Conservation (phyloP, 2,113 vertebrate genomes). For the Phaethornis superciliosus region DNA sequence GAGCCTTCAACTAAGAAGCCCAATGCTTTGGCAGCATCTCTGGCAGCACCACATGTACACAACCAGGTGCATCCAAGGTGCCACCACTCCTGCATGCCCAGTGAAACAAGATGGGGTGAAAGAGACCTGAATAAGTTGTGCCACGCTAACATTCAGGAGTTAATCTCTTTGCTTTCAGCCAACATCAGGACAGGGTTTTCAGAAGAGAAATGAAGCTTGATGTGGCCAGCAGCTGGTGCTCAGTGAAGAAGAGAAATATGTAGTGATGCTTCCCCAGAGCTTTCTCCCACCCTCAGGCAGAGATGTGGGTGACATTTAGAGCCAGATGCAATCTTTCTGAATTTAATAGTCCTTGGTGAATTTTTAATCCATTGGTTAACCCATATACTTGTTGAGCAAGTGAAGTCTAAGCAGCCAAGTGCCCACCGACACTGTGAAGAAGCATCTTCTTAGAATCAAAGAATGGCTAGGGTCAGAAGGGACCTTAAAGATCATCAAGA, state of each 20-base stretch:
- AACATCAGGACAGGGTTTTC: background rate
- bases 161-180: background rate
- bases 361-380: background rate
- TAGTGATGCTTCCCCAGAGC: background rate
- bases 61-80: background rate
- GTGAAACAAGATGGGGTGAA: background rate
- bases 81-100: rapidly evolving
- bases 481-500: too few relatives aligned
- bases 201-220: background rate
- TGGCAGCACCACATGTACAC: rapidly evolving
- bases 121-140: background rate
- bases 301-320: background rate
- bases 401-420: background rate
- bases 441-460: background rate
- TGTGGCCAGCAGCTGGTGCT: background rate
- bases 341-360: background rate
- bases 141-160: background rate
- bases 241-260: background rate
- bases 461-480: too few relatives aligned
- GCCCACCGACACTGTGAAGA: background rate
- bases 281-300: background rate
- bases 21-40: background rate
- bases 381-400: background rate
- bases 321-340: background rate
- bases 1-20: background rate